A percentile compares a stretch with the other conserved stretches of the same genome.
phyloP scores from a whole-genome alignment of 2,113 vertebrate genomes.

The Phyllopteryx taeniolatus region DNA sequence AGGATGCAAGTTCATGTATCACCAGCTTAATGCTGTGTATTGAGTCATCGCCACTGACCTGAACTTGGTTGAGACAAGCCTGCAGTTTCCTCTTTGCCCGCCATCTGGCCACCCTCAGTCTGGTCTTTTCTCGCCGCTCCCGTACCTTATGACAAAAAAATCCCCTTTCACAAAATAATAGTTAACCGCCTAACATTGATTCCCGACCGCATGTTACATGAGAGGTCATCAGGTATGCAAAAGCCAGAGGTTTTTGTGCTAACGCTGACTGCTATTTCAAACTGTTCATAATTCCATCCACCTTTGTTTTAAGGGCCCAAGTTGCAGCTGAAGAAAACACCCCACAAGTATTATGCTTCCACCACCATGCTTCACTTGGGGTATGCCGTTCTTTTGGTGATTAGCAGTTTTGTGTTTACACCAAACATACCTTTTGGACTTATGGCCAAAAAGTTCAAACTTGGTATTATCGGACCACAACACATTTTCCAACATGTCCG shows the following conservation, averaged over 20 bases:
- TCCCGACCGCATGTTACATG: not conserved
- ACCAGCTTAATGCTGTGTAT: not conserved
- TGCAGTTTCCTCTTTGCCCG: conserved; percentile 67
- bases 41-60: conserved; percentile 18
- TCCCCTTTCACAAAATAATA: not conserved
- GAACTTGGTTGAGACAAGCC: conserved; percentile 54
- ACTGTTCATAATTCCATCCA: too few relatives aligned
- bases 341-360: too few relatives aligned
- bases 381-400: too few relatives aligned
- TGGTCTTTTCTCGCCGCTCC: conserved; percentile 66
- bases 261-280: too few relatives aligned
- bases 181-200: not conserved
- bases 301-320: too few relatives aligned
- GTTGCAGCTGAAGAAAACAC: too few relatives aligned
- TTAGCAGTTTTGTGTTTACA: too few relatives aligned
- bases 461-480: too few relatives aligned
- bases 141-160: conserved; percentile 42
- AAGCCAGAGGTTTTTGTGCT: not conserved
- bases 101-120: conserved; percentile 64
- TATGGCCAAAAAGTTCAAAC: too few relatives aligned
- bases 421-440: too few relatives aligned
- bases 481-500: too few relatives aligned
- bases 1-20: not conserved
- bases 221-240: not conserved
- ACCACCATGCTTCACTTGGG: too few relatives aligned